Percentiles rank a stretch among this genome's conserved stretches.
Conservation (phyloP, 2,797 vertebrate genomes). For the Microctenopoma steveboyesi region DNA sequence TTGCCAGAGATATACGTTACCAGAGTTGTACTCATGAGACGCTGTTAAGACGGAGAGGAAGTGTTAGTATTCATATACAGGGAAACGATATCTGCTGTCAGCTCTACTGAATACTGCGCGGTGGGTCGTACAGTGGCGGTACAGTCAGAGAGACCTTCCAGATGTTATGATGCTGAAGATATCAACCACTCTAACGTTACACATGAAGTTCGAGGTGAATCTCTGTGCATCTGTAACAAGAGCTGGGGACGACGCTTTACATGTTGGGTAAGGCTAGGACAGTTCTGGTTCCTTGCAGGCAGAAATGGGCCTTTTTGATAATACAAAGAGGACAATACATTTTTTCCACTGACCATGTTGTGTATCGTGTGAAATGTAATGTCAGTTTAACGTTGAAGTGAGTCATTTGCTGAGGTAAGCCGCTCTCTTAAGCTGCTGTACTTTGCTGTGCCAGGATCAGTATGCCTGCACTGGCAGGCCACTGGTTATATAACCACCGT, state of each 20-base stretch:
- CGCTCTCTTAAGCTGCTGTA: slow-evolving; percentile 67
- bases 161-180: background rate
- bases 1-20: background rate
- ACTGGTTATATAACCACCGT: slow-evolving; percentile 74
- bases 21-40: background rate
- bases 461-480: slow-evolving; percentile 68
- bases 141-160: background rate
- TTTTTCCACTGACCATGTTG: slow-evolving; percentile 2
- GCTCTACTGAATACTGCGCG: background rate
- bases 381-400: slow-evolving; percentile 48
- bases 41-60: background rate
- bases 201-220: background rate
- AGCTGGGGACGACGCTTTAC: too few relatives aligned
- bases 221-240: background rate
- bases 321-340: slow-evolving; percentile 9
- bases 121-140: slow-evolving; percentile 3
- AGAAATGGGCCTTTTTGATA: background rate
- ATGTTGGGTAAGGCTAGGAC: background rate
- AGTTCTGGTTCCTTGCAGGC: background rate
- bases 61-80: background rate
- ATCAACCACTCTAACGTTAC: background rate
- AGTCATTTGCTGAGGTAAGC: slow-evolving; percentile 70
- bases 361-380: slow-evolving; percentile 36
- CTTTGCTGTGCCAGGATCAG: slow-evolving; percentile 69
- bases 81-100: slow-evolving; percentile 6